phyloP scores from a whole-genome alignment of 1,140 invertebrate genomes.

The Scaptomyza pallida region DNA sequence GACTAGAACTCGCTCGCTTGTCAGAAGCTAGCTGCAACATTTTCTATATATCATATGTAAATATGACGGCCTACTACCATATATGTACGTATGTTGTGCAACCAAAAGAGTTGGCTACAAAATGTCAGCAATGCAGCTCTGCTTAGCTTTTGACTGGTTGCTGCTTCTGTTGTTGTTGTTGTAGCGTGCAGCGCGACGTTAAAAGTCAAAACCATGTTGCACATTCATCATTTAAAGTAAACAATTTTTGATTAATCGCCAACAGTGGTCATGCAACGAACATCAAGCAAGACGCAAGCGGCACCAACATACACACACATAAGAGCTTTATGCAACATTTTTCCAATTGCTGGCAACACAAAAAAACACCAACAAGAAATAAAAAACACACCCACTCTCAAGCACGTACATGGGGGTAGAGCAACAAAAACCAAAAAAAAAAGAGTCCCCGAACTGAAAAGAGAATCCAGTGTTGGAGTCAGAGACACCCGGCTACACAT shows the following conservation, averaged over 20 bases:
- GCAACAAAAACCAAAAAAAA: not conserved
- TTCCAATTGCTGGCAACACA: slow-evolving; percentile 67
- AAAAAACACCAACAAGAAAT: slow-evolving; percentile 15
- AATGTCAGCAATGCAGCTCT: slow-evolving; percentile 56
- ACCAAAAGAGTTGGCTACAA: slow-evolving; percentile 3
- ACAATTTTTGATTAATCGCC: slow-evolving; percentile 82
- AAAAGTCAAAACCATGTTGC: slow-evolving; percentile 77
- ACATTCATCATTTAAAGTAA: slow-evolving; percentile 81
- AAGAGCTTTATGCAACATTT: slow-evolving; percentile 72
- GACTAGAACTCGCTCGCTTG: slow-evolving; percentile 34
- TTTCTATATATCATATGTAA: slow-evolving; percentile 77
- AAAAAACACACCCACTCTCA: slow-evolving; percentile 46
- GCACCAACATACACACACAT: not conserved
- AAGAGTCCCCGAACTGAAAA: slow-evolving; percentile 45
- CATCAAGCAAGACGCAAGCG: slow-evolving; percentile 4
- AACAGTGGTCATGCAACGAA: slow-evolving; percentile 37
- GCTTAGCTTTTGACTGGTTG: slow-evolving; percentile 59
- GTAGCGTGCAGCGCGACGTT: slow-evolving; percentile 54
- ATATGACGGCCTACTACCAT: slow-evolving; percentile 46
- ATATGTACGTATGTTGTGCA: not conserved
- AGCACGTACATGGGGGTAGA: slow-evolving; percentile 56
- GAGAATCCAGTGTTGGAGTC: not conserved
- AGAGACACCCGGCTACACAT: slow-evolving; percentile 39
- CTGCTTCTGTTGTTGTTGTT: slow-evolving; percentile 10
- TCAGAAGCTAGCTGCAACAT: slow-evolving; percentile 40